Conservation (phyloP, 1,140 invertebrate species). For the Dendroctonus ponderosae region DNA sequence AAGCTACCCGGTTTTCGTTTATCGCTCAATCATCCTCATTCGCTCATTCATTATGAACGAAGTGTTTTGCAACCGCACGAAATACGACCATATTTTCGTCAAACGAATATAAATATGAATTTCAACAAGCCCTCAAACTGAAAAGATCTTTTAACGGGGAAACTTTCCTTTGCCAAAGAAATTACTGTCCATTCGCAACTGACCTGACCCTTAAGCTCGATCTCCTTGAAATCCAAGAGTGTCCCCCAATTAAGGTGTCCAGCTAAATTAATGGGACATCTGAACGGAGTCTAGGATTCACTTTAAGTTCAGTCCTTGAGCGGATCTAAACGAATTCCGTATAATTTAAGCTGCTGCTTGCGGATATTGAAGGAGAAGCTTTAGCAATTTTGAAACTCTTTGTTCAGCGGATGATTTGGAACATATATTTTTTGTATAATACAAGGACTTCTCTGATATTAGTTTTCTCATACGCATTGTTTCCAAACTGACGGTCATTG, state of each 20-base stretch:
- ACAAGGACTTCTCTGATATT: too few species aligned
- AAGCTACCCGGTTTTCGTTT: too few species aligned
- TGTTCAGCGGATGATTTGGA: too few species aligned
- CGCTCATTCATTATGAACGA: too few species aligned
- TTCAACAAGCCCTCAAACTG: neutral
- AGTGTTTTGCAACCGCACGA: too few species aligned
- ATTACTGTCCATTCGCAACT: constrained; percentile 6
- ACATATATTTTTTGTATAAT: too few species aligned
- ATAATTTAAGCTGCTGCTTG: too few species aligned
- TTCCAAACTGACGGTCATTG: too few species aligned
- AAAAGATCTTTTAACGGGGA: neutral
- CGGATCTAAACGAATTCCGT: neutral
- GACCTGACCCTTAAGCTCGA: constrained; percentile 1
- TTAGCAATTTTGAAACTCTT: too few species aligned
- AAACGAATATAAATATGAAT: neutral
- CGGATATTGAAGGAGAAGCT: too few species aligned
- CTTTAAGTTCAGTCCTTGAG: neutral
- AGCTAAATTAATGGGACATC: constrained; percentile 7
- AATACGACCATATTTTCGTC: neutral
- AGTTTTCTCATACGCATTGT: too few species aligned
- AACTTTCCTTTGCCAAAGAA: neutral
- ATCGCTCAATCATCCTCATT: too few species aligned
- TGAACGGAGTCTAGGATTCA: neutral
- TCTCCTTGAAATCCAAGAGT: constrained; percentile 7
- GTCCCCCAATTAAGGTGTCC: constrained; percentile 22